These are phyloP conservation scores for Taenioides sp. DNA, from an alignment of 2,797 vertebrate genomes.

Conservation along the genomic window DNA sequence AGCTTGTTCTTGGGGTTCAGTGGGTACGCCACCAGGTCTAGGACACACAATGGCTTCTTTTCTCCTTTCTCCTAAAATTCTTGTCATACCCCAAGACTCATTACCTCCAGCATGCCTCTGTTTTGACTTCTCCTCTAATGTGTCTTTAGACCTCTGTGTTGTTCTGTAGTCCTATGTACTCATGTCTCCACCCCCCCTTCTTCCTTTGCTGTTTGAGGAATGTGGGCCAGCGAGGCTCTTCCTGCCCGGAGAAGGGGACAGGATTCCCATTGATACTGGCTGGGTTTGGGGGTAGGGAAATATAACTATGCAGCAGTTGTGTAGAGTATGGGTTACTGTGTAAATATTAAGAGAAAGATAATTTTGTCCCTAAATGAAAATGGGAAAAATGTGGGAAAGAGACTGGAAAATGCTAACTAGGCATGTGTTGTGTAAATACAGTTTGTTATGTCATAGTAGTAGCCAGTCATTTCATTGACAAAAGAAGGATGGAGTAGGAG, in stretches of 20 bases:
- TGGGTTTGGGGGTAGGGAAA: conserved; percentile 58
- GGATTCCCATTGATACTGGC: conserved; percentile 81
- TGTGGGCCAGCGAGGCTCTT: conserved; percentile 71
- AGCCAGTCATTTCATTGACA: neutral
- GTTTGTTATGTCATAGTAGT: conserved; percentile 18
- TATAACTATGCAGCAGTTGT: conserved; percentile 55
- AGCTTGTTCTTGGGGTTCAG: conserved; percentile 71
- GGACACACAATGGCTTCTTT: conserved; percentile 67
- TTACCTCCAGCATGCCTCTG: conserved; percentile 12
- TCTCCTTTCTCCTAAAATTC: conserved; percentile 52
- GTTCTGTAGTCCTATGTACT: conserved; percentile 10
- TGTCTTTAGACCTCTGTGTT: conserved; percentile 4
- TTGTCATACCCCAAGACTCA: conserved; percentile 27
- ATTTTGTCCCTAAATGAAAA: conserved; percentile 32
- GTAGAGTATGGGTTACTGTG: conserved; percentile 65
- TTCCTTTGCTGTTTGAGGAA: conserved; percentile 68
- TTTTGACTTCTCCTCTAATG: neutral
- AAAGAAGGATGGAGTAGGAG: neutral
- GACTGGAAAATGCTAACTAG: conserved; percentile 16
- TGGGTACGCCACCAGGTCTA: conserved; percentile 43
- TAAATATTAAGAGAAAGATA: conserved; percentile 54
- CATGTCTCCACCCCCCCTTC: conserved; percentile 46
- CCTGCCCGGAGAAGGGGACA: conserved; percentile 75
- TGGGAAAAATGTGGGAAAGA: conserved; percentile 21
- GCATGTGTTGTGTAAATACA: conserved; percentile 6